These are phyloP conservation scores for Anguilla megastoma DNA, from an alignment of 2,797 vertebrate species.

Conservation along the genomic window DNA sequence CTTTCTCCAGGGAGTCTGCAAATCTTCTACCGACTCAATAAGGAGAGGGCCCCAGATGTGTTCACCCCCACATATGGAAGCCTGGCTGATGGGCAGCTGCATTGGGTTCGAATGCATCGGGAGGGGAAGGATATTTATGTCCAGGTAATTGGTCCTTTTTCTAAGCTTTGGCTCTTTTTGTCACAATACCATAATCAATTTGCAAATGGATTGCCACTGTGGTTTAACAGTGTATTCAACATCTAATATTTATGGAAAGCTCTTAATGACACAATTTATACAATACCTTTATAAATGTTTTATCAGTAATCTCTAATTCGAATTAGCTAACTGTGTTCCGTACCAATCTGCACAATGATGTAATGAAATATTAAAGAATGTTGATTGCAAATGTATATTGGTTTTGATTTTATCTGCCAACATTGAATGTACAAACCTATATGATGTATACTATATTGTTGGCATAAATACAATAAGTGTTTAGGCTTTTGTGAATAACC, in stretches of 20 bases:
- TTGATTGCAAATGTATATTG: not conserved
- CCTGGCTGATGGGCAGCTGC: slow-evolving; percentile 77
- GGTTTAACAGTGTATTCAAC: not conserved
- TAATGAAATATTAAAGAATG: not conserved
- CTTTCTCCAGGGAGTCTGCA: slow-evolving; percentile 81
- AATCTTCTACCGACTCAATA: slow-evolving; percentile 77
- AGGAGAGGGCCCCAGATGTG: slow-evolving; percentile 71
- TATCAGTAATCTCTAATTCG: not conserved
- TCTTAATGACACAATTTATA: not conserved
- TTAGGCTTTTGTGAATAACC: not conserved
- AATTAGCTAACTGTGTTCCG: not conserved
- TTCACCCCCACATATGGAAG: slow-evolving; percentile 75
- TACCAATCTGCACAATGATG: not conserved
- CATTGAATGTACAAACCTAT: not conserved
- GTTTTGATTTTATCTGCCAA: not conserved
- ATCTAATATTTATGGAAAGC: not conserved
- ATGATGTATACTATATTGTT: not conserved
- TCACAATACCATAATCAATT: not conserved
- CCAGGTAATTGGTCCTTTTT: slow-evolving; percentile 67
- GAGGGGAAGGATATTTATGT: slow-evolving; percentile 77
- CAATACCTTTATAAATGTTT: not conserved
- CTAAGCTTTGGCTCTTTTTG: not conserved
- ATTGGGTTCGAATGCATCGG: slow-evolving; percentile 77
- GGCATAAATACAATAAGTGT: not conserved
- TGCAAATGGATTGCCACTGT: not conserved